Base-by-base conservation (phyloP, 2,113 vertebrate species). In the Stegastes partitus region DNA sequence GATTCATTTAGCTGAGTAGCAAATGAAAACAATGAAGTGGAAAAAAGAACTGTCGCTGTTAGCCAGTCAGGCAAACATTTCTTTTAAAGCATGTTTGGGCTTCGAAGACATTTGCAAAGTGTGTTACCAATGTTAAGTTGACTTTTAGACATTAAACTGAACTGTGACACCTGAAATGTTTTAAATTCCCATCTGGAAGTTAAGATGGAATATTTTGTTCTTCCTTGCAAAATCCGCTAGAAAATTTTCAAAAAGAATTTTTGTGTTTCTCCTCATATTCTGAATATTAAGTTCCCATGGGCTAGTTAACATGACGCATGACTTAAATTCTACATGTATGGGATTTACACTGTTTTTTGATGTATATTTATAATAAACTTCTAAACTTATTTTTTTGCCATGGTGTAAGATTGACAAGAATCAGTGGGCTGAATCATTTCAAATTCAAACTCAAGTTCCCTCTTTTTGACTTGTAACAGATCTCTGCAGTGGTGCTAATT, bases 401-500 rank as follows among this genome's bases (percentile, higher is more conserved):
- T n/a, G 2, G 4, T 42, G 12, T 42, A 7, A n/a, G n/a, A 15
- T 42, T 42, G 3, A 15, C 12, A 42, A 15, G 39, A 42, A 42
- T 14, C 14, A 3, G 12, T 42, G 39, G 14, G 39, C 31, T 42
- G 39, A 42, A 42, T 42, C 2, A 0, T 25, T 42, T 2, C 10
- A 4, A 64, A 22, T 21, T 37, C 2, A 22, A 55, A 64, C 59
- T 22, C 26, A 15, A 28, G 28, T 67, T 67, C 31, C 8, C 11
- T 42, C 28, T 26, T 74, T 75, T 69, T 68, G 51, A 68, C 39
- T 64, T 34, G 26, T 45, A 49, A 28, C 16, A 53, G 53, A 70
- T 77, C 55, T 34, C 49, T 64, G 47, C 0, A 5, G 49, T 75
- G 49, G 39, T 75, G 42, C 81, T 90, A 79, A 92, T 90, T 79